Conservation (phyloP, 2,113 vertebrate species). For the Coracopsis vasa region DNA sequence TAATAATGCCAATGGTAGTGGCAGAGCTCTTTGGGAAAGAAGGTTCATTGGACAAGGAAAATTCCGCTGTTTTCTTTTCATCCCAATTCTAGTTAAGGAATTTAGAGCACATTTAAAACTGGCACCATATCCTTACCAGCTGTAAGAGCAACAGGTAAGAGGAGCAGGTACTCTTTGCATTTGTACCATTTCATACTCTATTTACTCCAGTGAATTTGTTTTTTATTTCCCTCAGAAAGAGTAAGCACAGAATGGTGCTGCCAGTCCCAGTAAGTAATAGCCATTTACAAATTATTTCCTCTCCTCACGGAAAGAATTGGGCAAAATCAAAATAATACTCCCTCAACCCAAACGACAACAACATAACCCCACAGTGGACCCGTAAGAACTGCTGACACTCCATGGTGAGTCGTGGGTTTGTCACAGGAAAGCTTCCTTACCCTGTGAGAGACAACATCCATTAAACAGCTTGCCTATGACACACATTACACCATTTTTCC, state of each 20-base stretch:
- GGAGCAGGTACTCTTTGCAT: background rate
- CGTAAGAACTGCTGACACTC: background rate
- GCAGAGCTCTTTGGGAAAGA: background rate
- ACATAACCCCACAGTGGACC: background rate
- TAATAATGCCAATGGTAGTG: background rate
- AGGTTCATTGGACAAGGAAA: background rate
- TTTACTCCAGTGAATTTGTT: background rate
- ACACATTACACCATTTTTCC: background rate
- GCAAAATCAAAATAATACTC: background rate
- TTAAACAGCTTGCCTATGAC: background rate
- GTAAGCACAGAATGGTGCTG: background rate
- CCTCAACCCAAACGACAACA: background rate
- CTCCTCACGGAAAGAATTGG: background rate
- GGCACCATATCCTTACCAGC: background rate
- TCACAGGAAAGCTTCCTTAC: background rate
- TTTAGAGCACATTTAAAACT: background rate
- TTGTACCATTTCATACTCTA: background rate
- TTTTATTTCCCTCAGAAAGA: background rate
- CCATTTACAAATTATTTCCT: background rate
- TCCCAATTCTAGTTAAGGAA: background rate
- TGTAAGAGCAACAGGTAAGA: background rate
- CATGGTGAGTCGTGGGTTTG: background rate
- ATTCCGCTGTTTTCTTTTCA: background rate
- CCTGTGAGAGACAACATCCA: background rate
- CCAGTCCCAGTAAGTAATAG: background rate